Conservation (phyloP, 2,797 vertebrate genomes). For the Setipinna tenuifilis region DNA sequence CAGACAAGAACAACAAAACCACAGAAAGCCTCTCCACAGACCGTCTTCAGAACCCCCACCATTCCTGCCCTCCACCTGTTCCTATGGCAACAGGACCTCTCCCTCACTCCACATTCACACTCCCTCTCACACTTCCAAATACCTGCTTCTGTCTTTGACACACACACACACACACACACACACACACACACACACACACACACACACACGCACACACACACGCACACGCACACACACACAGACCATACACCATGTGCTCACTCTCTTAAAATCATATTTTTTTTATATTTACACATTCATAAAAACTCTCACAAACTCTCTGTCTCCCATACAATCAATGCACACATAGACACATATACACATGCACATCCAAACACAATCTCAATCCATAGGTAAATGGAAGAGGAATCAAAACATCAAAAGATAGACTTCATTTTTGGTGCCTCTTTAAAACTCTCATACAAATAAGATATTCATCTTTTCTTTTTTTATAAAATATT, state of each 20-base stretch:
- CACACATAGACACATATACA: background rate
- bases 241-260: background rate
- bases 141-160: slow-evolving; percentile 13
- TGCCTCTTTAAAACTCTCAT: background rate
- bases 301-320: background rate
- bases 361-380: background rate
- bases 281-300: background rate
- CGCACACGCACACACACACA: background rate
- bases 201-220: background rate
- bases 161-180: background rate
- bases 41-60: background rate
- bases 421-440: background rate
- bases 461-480: background rate
- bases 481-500: background rate
- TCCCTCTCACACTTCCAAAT: slow-evolving; percentile 28
- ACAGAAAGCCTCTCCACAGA: slow-evolving; percentile 12
- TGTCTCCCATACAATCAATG: background rate
- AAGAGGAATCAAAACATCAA: background rate
- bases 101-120: slow-evolving; percentile 26
- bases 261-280: background rate
- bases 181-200: background rate
- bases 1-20: slow-evolving; percentile 22
- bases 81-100: slow-evolving; percentile 33
- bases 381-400: background rate
- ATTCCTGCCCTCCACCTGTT: slow-evolving; percentile 6